These are phyloP conservation scores for Eulimnadia texana DNA, from an alignment of 1,140 invertebrate genomes.

Conservation along the genomic window DNA sequence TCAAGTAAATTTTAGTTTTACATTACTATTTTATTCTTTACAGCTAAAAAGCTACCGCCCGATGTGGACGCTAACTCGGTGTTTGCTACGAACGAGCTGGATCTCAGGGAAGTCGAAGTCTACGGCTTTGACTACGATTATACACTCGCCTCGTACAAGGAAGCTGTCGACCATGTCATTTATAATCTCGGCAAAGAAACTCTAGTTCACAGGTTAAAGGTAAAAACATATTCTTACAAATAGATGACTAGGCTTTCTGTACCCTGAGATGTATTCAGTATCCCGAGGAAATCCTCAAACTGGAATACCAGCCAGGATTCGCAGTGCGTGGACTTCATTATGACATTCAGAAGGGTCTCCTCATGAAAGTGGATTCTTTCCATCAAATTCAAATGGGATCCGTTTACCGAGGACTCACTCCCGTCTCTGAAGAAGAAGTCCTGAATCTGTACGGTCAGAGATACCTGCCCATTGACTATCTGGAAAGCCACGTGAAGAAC, in stretches of 20 bases:
- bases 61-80: slow-evolving; percentile 73
- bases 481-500: slow-evolving; percentile 18
- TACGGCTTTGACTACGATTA: slow-evolving; percentile 99
- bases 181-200: slow-evolving; percentile 79
- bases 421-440: slow-evolving; percentile 71
- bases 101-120: slow-evolving; percentile 77
- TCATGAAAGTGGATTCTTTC: slow-evolving; percentile 91
- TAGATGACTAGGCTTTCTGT: no score
- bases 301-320: slow-evolving; percentile 78
- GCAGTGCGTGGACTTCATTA: slow-evolving; percentile 88
- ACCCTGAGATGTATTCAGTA: no score
- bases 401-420: slow-evolving; percentile 75
- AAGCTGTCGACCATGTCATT: slow-evolving; percentile 73
- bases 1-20: neutral
- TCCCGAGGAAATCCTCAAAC: slow-evolving; percentile 61
- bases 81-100: slow-evolving; percentile 93
- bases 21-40: neutral
- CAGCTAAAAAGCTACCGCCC: slow-evolving; percentile 71
- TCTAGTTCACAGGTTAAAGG: slow-evolving; percentile 76
- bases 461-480: slow-evolving; percentile 26
- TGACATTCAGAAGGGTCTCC: slow-evolving; percentile 87
- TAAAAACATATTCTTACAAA: no score
- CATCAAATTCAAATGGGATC: slow-evolving; percentile 89
- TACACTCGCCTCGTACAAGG: slow-evolving; percentile 89
- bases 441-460: slow-evolving; percentile 70